These are phyloP conservation scores for Synergus umbraculus DNA, from an alignment of 2,888 invertebrate species.

Conservation along the genomic window DNA sequence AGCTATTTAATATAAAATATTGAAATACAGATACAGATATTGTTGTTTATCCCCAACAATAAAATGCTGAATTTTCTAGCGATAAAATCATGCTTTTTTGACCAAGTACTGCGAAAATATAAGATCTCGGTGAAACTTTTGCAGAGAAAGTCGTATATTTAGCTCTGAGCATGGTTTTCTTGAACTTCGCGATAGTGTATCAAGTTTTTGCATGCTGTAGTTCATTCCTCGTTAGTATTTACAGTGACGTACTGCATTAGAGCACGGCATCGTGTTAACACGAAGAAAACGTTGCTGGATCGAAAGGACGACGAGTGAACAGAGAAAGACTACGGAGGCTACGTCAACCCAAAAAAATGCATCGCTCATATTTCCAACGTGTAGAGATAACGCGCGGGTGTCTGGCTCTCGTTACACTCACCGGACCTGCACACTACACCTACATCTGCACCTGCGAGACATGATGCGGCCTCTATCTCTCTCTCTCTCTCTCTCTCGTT, in stretches of 20 bases:
- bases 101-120: not conserved
- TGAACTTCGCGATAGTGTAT: constrained; percentile 33
- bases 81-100: not conserved
- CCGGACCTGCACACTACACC: constrained; percentile 56
- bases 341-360: constrained; percentile 37
- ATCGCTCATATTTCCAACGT: constrained; percentile 39
- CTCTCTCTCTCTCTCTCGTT: not conserved
- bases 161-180: constrained; percentile 32
- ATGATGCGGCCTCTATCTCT: constrained; percentile 31
- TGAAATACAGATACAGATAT: not conserved
- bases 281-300: constrained; percentile 27
- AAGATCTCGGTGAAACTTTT: not conserved
- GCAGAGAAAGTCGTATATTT: constrained; percentile 22
- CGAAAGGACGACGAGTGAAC: not conserved
- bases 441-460: constrained; percentile 58
- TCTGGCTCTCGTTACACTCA: constrained; percentile 55
- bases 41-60: too few relatives aligned
- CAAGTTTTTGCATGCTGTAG: constrained; percentile 36
- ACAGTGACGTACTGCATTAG: constrained; percentile 36
- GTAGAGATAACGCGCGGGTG: constrained; percentile 35
- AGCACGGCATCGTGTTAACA: constrained; percentile 40
- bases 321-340: constrained; percentile 27
- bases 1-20: not conserved
- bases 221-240: constrained; percentile 40
- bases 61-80: too few relatives aligned